A percentile compares a stretch with the other conserved stretches of the same genome.
Evolutionary conservation across 2,113 vertebrate genomes (phyloP).

Genomic region (Dissostichus mawsoni): DNA sequence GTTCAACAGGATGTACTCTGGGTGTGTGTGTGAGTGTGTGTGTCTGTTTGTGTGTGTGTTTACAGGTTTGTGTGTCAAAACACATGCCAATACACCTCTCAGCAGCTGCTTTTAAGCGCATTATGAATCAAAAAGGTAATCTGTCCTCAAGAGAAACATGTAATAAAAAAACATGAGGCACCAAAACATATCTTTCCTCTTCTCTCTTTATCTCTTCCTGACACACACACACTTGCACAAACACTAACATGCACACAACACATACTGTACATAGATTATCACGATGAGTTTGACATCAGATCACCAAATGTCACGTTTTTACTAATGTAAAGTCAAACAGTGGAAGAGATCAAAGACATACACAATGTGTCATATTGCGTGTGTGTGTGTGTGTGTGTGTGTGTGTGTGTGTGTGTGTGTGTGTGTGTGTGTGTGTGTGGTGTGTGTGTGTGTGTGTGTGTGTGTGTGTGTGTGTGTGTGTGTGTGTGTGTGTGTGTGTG

Average conservation of each 20-base stretch:
- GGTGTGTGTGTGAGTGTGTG: not conserved
- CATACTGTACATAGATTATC: slow-evolving; percentile 11
- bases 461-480: not conserved
- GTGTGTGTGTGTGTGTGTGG: too few species aligned
- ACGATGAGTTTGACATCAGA: slow-evolving; percentile 22
- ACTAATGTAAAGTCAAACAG: slow-evolving; percentile 59
- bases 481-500: too few species aligned
- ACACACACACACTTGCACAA: not conserved
- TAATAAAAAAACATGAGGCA: slow-evolving; percentile 6
- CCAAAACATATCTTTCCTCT: not conserved
- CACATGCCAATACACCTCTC: not conserved
- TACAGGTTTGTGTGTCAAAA: not conserved
- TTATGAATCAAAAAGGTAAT: not conserved
- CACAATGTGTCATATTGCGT: slow-evolving; percentile 46
- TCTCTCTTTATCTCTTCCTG: not conserved
- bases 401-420: not conserved
- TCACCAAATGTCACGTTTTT: slow-evolving; percentile 52
- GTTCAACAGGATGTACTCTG: slow-evolving; percentile 1
- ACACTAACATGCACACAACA: not conserved
- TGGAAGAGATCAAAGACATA: slow-evolving; percentile 64
- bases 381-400: not conserved
- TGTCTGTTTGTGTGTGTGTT: not conserved
- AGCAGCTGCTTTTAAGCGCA: not conserved
- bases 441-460: not conserved
- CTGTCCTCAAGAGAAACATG: slow-evolving; percentile 27